These are phyloP conservation scores for Cranoglanis bouderius DNA, from an alignment of 2,113 vertebrate genomes.

Conservation along the genomic window DNA sequence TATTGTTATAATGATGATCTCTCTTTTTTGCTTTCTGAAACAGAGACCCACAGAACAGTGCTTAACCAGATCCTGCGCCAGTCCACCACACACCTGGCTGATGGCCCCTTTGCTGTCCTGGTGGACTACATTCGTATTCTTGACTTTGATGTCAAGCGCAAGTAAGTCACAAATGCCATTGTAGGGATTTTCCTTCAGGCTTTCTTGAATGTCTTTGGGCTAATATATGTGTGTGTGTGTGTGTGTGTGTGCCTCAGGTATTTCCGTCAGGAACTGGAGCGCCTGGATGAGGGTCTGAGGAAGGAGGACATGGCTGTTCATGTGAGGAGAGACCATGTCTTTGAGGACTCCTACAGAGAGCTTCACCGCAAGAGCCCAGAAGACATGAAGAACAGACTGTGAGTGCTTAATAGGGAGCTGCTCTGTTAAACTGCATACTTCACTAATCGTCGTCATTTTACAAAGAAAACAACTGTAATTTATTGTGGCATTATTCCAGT, in stretches of 20 bases:
- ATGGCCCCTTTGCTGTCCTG: slow-evolving; percentile 91
- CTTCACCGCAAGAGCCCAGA: slow-evolving; percentile 93
- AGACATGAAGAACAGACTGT: slow-evolving; percentile 97
- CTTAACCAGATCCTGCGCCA: slow-evolving; percentile 94
- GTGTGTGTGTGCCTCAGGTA: slow-evolving; percentile 70
- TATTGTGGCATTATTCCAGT: background rate
- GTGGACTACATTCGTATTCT: slow-evolving; percentile 96
- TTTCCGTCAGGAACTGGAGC: slow-evolving; percentile 91
- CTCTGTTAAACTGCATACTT: background rate
- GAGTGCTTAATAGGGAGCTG: slow-evolving; percentile 58
- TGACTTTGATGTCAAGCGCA: slow-evolving; percentile 94
- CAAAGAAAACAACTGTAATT: background rate
- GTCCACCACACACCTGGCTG: slow-evolving; percentile 90
- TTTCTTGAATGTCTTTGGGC: background rate
- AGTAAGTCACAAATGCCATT: slow-evolving; percentile 70
- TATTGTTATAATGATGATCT: background rate
- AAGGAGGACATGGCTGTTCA: slow-evolving; percentile 96
- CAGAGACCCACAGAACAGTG: slow-evolving; percentile 93
- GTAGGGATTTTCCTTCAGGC: background rate
- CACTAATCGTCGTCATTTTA: too few species aligned
- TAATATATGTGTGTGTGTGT: background rate
- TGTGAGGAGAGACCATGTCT: slow-evolving; percentile 91
- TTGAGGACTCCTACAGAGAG: slow-evolving; percentile 93
- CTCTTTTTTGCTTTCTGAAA: background rate
- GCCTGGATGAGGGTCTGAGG: slow-evolving; percentile 88